A percentile compares a stretch with the other conserved stretches of the same genome.
These are phyloP conservation scores for Pogonus chalceus DNA, from an alignment of 1,140 invertebrate species.

Conservation along the genomic window DNA sequence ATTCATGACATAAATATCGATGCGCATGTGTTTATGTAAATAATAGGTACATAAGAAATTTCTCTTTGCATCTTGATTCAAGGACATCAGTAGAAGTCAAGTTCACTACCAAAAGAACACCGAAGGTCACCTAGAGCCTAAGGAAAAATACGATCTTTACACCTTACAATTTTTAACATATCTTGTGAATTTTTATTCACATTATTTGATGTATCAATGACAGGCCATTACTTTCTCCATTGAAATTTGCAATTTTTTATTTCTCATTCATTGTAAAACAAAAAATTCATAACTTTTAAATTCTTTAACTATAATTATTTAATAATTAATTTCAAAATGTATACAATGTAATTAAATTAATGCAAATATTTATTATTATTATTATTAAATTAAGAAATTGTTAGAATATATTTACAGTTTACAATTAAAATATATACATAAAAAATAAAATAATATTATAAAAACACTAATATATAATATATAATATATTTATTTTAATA, in stretches of 20 bases:
- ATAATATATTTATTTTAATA: conserved; percentile 3
- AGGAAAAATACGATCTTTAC: neutral
- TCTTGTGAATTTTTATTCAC: neutral
- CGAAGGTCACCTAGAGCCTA: neutral
- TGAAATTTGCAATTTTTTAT: too few species aligned
- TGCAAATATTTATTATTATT: neutral
- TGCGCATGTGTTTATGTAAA: neutral
- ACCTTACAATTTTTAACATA: neutral
- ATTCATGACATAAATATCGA: neutral
- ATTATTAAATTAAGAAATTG: neutral
- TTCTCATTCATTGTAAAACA: too few species aligned
- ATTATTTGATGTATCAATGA: neutral
- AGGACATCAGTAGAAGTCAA: neutral
- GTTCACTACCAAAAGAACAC: neutral
- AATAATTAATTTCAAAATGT: neutral
- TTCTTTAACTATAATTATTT: neutral
- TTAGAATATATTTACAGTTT: neutral
- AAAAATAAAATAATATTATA: neutral
- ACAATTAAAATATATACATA: neutral
- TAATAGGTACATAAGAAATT: neutral
- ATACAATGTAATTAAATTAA: neutral
- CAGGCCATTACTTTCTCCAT: too few species aligned
- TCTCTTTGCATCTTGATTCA: too few species aligned
- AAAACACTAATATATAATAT: neutral
- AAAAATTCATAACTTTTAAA: neutral